phyloP scores from a whole-genome alignment of 64 coral and sea anemone genomes.

The Anthopleura sola region DNA sequence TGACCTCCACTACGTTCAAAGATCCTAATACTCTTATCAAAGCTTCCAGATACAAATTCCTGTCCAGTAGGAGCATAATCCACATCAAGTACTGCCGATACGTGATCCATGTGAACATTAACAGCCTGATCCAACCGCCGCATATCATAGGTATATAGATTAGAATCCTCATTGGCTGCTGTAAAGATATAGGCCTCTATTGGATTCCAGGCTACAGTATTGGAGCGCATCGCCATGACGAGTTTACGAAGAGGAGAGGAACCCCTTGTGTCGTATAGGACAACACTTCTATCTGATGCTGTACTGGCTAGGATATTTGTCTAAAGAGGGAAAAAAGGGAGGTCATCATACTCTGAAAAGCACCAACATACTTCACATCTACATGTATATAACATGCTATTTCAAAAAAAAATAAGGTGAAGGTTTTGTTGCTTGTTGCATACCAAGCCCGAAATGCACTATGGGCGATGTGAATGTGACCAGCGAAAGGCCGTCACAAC shows the following conservation, averaged over 20 bases:
- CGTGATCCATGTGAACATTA: constrained; percentile 90
- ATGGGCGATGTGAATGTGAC: no score
- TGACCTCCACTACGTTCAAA: constrained; percentile 61
- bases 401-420: no score
- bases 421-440: no score
- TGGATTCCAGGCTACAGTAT: constrained; percentile 95
- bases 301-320: constrained; percentile 94
- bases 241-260: constrained; percentile 86
- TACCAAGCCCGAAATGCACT: no score
- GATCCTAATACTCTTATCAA: constrained; percentile 96
- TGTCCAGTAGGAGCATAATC: constrained; percentile 95
- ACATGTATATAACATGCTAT: no score
- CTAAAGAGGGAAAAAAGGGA: no score
- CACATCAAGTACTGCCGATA: constrained; percentile 84
- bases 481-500: no score
- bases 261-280: constrained; percentile 87
- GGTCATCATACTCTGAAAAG: no score
- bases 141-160: constrained; percentile 96
- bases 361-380: no score
- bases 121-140: constrained; percentile 67
- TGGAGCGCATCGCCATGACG: constrained; percentile 89
- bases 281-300: constrained; percentile 85
- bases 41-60: constrained; percentile 96
- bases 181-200: constrained; percentile 95
- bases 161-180: constrained; percentile 95